Conservation (phyloP, 2,797 vertebrate genomes). For the Limosa lapponica region DNA sequence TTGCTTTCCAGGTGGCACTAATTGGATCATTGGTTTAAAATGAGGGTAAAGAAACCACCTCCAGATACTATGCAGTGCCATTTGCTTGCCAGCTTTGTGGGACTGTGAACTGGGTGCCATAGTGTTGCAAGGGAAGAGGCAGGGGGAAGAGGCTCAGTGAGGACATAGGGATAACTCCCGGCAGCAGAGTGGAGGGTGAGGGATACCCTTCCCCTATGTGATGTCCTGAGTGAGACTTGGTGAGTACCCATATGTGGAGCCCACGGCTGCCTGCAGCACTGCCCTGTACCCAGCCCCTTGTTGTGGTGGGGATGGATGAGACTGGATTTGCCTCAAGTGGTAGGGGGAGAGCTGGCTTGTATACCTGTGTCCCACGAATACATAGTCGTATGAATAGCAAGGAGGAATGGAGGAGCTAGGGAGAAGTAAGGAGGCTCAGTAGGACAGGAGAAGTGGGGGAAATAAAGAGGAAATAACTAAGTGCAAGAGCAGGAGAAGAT, state of each 20-base stretch:
- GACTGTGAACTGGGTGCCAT: neutral
- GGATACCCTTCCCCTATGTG: neutral
- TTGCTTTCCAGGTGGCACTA: neutral
- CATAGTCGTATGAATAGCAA: neutral
- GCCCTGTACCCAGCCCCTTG: neutral
- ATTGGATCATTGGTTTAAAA: neutral
- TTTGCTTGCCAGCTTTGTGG: neutral
- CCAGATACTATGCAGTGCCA: neutral
- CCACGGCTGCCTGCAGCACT: neutral
- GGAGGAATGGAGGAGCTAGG: neutral
- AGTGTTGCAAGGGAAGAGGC: neutral
- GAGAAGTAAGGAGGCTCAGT: neutral
- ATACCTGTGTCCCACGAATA: neutral
- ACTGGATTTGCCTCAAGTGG: neutral
- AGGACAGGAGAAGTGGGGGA: neutral
- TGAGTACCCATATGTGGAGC: neutral
- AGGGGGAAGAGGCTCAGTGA: neutral
- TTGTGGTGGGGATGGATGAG: neutral
- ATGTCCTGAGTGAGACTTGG: neutral
- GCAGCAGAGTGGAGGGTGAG: neutral
- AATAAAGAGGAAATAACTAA: neutral
- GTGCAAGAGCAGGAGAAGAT: neutral
- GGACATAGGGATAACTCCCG: too few species aligned
- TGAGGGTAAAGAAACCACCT: neutral
- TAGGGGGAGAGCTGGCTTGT: accelerated